These are phyloP conservation scores for Drosophila neotestacea DNA, from an alignment of 2,888 invertebrate species.

Conservation along the genomic window DNA sequence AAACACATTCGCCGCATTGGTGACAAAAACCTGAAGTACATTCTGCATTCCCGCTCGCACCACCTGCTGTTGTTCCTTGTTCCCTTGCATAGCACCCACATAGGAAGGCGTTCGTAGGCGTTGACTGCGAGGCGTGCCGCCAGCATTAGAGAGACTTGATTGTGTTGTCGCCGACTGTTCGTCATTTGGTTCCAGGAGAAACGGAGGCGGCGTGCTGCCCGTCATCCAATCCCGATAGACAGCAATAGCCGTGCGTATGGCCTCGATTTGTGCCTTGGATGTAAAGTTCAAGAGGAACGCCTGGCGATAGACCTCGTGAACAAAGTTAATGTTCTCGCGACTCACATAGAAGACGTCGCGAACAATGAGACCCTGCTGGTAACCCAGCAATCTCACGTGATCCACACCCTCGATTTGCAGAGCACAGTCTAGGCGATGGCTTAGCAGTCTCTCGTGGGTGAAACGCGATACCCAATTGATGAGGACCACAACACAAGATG, in stretches of 20 bases:
- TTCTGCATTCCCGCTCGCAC: constrained; percentile 93
- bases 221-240: constrained; percentile 99
- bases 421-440: constrained; percentile 81
- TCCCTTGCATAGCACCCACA: constrained; percentile 88
- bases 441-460: constrained; percentile 89
- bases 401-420: constrained; percentile 84
- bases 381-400: constrained; percentile 81
- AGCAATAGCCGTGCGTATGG: constrained; percentile 94
- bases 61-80: constrained; percentile 90
- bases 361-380: constrained; percentile 88
- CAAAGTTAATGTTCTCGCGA: constrained; percentile 96
- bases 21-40: constrained; percentile 90
- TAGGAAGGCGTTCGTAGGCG: constrained; percentile 94
- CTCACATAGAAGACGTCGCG: constrained; percentile 94
- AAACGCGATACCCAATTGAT: constrained; percentile 96
- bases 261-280: constrained; percentile 90
- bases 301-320: constrained; percentile 97
- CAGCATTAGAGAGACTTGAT: constrained; percentile 69
- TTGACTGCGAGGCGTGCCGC: constrained; percentile 85
- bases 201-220: constrained; percentile 91
- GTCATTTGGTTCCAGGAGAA: constrained; percentile 90
- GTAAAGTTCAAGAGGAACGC: constrained; percentile 95
- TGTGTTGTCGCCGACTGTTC: constrained; percentile 28
- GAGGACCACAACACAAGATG: constrained; percentile 91
- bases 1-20: constrained; percentile 98